Evolutionary conservation across 2,888 invertebrate genomes (phyloP).

Genomic region (Venustoraphidia nigricollis): DNA sequence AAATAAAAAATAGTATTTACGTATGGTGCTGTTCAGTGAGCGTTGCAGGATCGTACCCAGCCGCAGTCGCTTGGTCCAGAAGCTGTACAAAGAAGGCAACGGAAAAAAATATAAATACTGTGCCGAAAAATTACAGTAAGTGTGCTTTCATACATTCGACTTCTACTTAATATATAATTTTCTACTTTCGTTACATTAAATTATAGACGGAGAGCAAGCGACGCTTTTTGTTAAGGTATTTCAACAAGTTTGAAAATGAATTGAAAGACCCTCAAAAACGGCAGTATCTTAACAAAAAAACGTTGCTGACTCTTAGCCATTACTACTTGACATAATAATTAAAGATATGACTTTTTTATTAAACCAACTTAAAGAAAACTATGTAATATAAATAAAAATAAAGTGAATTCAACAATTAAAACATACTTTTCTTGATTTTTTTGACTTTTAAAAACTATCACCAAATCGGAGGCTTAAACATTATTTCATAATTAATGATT

Average conservation of each 20-base stretch:
- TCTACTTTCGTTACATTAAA: slow-evolving; percentile 13
- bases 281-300: too few species aligned
- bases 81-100: slow-evolving; percentile 49
- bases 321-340: too few species aligned
- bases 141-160: neutral
- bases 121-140: slow-evolving; percentile 21
- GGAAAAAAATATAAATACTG: slow-evolving; percentile 21
- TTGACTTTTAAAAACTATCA: too few species aligned
- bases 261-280: too few species aligned
- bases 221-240: too few species aligned
- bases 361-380: too few species aligned
- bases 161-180: slow-evolving; percentile 22
- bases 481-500: too few species aligned
- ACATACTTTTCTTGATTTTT: too few species aligned
- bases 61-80: slow-evolving; percentile 46
- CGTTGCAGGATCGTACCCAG: slow-evolving; percentile 35
- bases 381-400: slow-evolving; percentile 15
- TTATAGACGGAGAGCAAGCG: slow-evolving; percentile 17
- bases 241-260: too few species aligned
- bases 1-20: slow-evolving; percentile 39
- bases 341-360: too few species aligned
- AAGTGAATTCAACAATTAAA: slow-evolving; percentile 2
- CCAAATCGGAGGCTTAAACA: too few species aligned
- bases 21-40: slow-evolving; percentile 38
- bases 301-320: too few species aligned